phyloP scores from a whole-genome alignment of 2,797 vertebrate genomes.

The Tarsius wallacei region DNA sequence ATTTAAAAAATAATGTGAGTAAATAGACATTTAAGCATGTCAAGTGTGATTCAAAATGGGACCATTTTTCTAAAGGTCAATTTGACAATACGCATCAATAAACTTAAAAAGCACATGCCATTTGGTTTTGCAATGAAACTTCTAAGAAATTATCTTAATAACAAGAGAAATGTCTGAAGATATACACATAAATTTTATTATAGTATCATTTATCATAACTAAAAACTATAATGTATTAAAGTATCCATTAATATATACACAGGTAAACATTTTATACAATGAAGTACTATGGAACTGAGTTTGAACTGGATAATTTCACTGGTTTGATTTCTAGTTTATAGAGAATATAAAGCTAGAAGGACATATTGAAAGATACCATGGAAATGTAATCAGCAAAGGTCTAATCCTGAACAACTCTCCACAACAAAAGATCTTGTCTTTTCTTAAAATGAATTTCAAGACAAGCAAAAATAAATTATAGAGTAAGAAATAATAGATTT shows the following conservation, averaged over 20 bases:
- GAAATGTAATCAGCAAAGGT: not conserved
- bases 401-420: not conserved
- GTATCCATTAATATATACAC: not conserved
- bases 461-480: not conserved
- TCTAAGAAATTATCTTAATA: slow-evolving; percentile 12
- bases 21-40: not conserved
- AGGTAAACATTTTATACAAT: not conserved
- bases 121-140: not conserved
- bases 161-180: not conserved
- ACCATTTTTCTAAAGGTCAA: not conserved
- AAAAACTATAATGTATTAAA: not conserved
- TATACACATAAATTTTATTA: not conserved
- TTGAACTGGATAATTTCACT: not conserved
- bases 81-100: not conserved
- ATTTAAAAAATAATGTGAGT: not conserved
- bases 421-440: not conserved
- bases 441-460: not conserved
- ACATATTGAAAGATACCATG: not conserved
- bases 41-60: not conserved
- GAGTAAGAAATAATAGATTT: not conserved
- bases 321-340: not conserved
- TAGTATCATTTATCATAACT: not conserved
- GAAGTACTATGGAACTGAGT: not conserved
- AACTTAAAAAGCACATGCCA: not conserved
- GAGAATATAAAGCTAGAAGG: not conserved